These are phyloP conservation scores for Cheilosia grossa DNA, from an alignment of 2,888 invertebrate genomes.

Conservation along the genomic window DNA sequence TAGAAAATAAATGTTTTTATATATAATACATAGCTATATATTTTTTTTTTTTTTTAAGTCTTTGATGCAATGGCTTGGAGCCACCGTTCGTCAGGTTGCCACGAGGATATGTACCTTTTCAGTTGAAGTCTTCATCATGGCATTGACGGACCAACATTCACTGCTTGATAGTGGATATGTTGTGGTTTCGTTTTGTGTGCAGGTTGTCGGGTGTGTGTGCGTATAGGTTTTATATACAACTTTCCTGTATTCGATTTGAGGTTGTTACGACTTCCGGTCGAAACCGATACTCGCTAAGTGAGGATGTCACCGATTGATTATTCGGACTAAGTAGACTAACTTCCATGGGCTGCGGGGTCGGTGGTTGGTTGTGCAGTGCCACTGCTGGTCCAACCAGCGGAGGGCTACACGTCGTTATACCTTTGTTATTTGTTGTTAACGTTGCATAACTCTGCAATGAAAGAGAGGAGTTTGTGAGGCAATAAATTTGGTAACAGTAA, in stretches of 20 bases:
- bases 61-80: conserved; percentile 70
- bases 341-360: conserved; percentile 83
- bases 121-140: conserved; percentile 36
- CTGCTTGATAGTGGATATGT: conserved; percentile 18
- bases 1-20: conserved; percentile 52
- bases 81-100: conserved; percentile 57
- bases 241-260: conserved; percentile 94
- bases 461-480: neutral
- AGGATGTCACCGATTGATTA: conserved; percentile 87
- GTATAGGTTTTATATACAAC: conserved; percentile 90
- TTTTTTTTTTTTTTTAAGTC: conserved; percentile 56
- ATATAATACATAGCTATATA: conserved; percentile 4
- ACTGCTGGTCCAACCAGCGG: conserved; percentile 77
- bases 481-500: neutral
- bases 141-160: conserved; percentile 50
- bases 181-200: neutral
- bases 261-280: conserved; percentile 94
- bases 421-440: conserved; percentile 88
- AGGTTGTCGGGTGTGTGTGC: neutral
- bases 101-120: conserved; percentile 23
- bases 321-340: conserved; percentile 83
- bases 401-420: conserved; percentile 84
- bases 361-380: conserved; percentile 78
- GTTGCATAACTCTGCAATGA: conserved; percentile 90
- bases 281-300: conserved; percentile 90